phyloP scores from a whole-genome alignment of 2,113 vertebrate species.

The Capra hircus region DNA sequence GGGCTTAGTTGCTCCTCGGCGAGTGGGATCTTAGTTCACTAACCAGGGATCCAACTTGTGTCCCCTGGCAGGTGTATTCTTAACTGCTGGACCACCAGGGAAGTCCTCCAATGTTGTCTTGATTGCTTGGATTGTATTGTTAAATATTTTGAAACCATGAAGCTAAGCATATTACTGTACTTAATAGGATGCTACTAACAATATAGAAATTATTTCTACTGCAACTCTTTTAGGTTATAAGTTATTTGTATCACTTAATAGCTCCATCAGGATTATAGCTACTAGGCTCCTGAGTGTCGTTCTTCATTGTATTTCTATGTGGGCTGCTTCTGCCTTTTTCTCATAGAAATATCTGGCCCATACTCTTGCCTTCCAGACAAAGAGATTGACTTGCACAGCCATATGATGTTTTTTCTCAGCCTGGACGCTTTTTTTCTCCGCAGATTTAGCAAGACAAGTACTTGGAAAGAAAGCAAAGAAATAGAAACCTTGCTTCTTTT shows the following conservation, averaged over 20 bases:
- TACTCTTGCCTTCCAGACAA: not conserved
- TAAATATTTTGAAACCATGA: not conserved
- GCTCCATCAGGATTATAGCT: not conserved
- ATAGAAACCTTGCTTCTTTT: constrained; percentile 19
- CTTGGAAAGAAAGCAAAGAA: constrained; percentile 24
- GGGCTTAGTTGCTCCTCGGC: not conserved
- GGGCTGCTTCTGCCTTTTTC: not conserved
- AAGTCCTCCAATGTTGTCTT: not conserved
- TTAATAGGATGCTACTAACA: not conserved
- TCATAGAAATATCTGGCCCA: not conserved
- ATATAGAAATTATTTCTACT: not conserved
- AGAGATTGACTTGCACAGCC: not conserved
- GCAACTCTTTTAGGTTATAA: not conserved
- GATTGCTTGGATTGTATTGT: not conserved
- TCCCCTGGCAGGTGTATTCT: not conserved
- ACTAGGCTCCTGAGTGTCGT: not conserved
- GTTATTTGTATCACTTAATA: constrained; percentile 1
- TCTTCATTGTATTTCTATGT: constrained; percentile 17
- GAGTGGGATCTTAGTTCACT: not conserved
- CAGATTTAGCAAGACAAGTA: constrained; percentile 15
- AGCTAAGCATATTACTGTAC: not conserved
- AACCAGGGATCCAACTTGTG: not conserved
- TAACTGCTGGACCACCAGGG: not conserved
- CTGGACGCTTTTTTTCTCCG: not conserved
- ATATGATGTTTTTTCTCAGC: not conserved